Percentiles rank a stretch among this genome's conserved stretches.
Evolutionary conservation across 2,113 vertebrate genomes (phyloP).

Genomic region (Dromiciops gliroides): DNA sequence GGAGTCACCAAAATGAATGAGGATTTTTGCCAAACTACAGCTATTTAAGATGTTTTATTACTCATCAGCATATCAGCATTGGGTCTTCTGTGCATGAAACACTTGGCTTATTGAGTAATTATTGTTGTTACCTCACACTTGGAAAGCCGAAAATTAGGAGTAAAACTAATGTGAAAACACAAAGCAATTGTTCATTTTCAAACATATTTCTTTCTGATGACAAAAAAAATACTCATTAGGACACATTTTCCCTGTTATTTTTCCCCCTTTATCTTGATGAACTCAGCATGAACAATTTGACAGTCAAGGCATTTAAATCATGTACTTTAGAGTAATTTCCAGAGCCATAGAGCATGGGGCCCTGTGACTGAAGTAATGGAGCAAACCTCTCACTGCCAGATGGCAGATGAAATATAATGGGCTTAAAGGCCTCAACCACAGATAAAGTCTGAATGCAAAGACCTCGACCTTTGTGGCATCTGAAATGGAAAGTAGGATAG

Average conservation of each 20-base stretch:
- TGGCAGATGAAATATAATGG: conserved; percentile 46
- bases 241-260: conserved; percentile 13
- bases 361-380: conserved; percentile 63
- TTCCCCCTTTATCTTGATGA: conserved; percentile 52
- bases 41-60: conserved; percentile 34
- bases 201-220: conserved; percentile 25
- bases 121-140: conserved; percentile 61
- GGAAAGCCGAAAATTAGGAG: conserved; percentile 59
- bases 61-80: conserved; percentile 24
- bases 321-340: conserved; percentile 53
- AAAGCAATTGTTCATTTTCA: conserved; percentile 64
- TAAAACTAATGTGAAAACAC: conserved; percentile 65
- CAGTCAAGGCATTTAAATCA: conserved; percentile 71
- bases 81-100: conserved; percentile 27
- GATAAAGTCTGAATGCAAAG: conserved; percentile 49
- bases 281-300: conserved; percentile 74
- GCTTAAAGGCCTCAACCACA: conserved; percentile 54
- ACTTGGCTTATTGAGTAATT: conserved; percentile 65
- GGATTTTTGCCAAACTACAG: conserved; percentile 12
- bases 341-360: conserved; percentile 47
- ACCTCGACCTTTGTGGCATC: conserved; percentile 31
- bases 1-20: background rate
- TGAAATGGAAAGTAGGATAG: conserved; percentile 49
- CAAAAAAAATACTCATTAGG: conserved; percentile 60
- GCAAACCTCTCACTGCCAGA: conserved; percentile 60